A percentile compares a stretch with the other conserved stretches of the same genome.
Evolutionary conservation across 2,797 vertebrate genomes (phyloP).

Genomic region (Poeciliopsis presidionis): DNA sequence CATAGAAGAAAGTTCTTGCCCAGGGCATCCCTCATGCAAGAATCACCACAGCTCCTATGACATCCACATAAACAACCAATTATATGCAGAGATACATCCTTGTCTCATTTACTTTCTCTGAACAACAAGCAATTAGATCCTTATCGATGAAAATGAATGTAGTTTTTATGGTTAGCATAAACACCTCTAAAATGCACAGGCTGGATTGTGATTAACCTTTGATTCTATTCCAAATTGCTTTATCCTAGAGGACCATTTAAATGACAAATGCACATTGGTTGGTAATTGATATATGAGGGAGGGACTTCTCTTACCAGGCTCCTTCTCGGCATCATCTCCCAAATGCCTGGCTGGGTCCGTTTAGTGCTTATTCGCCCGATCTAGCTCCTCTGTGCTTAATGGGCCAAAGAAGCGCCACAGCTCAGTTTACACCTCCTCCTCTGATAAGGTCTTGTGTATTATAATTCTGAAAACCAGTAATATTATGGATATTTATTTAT

Average conservation of each 20-base stretch:
- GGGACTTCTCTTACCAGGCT: constrained; percentile 20
- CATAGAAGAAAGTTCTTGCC: not conserved
- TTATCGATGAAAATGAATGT: constrained; percentile 37
- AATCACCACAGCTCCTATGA: not conserved
- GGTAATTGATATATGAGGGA: constrained; percentile 56
- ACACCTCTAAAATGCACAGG: constrained; percentile 30
- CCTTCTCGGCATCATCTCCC: constrained; percentile 39
- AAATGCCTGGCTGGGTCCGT: constrained; percentile 36
- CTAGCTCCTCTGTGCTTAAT: constrained; percentile 66
- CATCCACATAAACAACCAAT: not conserved
- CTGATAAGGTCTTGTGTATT: constrained; percentile 29
- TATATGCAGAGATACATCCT: not conserved
- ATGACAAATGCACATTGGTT: constrained; percentile 51
- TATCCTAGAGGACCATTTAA: constrained; percentile 36
- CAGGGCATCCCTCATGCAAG: not conserved
- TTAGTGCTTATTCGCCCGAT: constrained; percentile 64
- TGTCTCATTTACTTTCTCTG: constrained; percentile 19
- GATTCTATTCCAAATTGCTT: constrained; percentile 40
- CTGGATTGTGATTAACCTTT: constrained; percentile 44
- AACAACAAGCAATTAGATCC: constrained; percentile 27
- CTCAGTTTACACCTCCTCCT: constrained; percentile 42
- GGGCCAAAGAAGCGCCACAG: constrained; percentile 60
- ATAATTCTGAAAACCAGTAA: constrained; percentile 25
- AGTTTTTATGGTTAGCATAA: constrained; percentile 48
- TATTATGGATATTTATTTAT: not conserved